Evolutionary conservation across 2,797 vertebrate genomes (phyloP).

Genomic region (Ficedula albicollis): DNA sequence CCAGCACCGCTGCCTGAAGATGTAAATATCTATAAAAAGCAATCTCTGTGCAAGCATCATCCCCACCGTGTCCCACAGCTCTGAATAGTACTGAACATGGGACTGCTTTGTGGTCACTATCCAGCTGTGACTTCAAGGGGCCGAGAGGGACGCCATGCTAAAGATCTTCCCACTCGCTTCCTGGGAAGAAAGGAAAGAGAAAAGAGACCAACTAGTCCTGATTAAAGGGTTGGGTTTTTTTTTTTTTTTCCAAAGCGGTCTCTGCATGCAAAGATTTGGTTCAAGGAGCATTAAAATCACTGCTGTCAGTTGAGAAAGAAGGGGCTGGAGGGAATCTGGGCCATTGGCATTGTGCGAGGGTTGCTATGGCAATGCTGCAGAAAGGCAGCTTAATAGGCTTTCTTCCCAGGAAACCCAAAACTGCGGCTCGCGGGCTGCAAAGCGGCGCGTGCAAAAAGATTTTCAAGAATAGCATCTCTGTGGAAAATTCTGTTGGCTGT

Average conservation of each 20-base stretch:
- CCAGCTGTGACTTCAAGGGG: neutral
- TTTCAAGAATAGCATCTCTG: constrained; percentile 57
- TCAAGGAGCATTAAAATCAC: constrained; percentile 78
- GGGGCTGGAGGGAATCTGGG: constrained; percentile 70
- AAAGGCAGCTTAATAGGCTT: constrained; percentile 72
- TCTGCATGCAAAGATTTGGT: constrained; percentile 65
- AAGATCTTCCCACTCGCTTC: constrained; percentile 21
- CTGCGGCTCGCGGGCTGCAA: constrained; percentile 40
- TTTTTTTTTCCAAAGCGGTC: neutral
- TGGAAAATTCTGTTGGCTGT: constrained; percentile 40
- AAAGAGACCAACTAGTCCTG: constrained; percentile 41
- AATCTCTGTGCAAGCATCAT: neutral
- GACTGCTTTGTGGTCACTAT: neutral
- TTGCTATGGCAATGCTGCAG: constrained; percentile 78
- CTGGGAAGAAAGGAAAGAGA: constrained; percentile 18
- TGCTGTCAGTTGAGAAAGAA: constrained; percentile 75
- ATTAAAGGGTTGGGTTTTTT: constrained; percentile 49
- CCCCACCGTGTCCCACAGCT: neutral
- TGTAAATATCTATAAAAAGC: neutral
- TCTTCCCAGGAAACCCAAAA: constrained; percentile 74
- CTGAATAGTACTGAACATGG: neutral
- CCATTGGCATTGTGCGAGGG: constrained; percentile 67
- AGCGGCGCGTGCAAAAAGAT: constrained; percentile 25
- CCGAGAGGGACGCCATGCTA: neutral
- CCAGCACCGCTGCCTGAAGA: neutral